These are phyloP conservation scores for Hyposmocoma kahamanoa DNA, from an alignment of 1,140 invertebrate species.

Conservation along the genomic window DNA sequence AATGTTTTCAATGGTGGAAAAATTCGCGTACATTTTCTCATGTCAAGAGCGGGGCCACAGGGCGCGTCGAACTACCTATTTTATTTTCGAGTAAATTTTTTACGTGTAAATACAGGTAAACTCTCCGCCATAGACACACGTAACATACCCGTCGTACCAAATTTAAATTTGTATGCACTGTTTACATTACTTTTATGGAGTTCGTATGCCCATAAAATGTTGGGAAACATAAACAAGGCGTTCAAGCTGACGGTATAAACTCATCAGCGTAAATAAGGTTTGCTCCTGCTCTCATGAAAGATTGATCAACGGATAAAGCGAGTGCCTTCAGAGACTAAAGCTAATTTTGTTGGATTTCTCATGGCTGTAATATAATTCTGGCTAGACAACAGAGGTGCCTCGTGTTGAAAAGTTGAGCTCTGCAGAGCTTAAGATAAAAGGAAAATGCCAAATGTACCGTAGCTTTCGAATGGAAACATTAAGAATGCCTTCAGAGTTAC, in stretches of 20 bases:
- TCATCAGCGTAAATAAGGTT: not conserved
- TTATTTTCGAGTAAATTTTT: constrained; percentile 35
- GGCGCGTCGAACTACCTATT: constrained; percentile 22
- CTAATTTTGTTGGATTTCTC: too few species aligned
- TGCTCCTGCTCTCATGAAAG: not conserved
- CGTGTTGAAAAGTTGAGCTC: too few species aligned
- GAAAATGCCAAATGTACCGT: too few species aligned
- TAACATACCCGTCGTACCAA: not conserved
- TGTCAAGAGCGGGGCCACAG: constrained; percentile 15
- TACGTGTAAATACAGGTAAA: not conserved
- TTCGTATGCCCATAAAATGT: not conserved
- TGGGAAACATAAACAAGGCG: not conserved
- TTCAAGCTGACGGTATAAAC: not conserved
- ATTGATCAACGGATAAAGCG: not conserved
- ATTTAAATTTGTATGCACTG: not conserved
- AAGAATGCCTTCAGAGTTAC: constrained; percentile 1
- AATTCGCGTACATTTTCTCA: constrained; percentile 43
- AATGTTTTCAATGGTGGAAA: constrained; percentile 39
- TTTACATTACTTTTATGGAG: not conserved
- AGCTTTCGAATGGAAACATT: too few species aligned
- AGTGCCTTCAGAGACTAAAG: too few species aligned
- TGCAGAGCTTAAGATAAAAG: too few species aligned
- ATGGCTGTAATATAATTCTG: too few species aligned
- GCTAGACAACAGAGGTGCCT: too few species aligned
- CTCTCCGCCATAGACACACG: not conserved